Conservation (phyloP, 2,797 vertebrate genomes). For the Chaunax sp. region DNA sequence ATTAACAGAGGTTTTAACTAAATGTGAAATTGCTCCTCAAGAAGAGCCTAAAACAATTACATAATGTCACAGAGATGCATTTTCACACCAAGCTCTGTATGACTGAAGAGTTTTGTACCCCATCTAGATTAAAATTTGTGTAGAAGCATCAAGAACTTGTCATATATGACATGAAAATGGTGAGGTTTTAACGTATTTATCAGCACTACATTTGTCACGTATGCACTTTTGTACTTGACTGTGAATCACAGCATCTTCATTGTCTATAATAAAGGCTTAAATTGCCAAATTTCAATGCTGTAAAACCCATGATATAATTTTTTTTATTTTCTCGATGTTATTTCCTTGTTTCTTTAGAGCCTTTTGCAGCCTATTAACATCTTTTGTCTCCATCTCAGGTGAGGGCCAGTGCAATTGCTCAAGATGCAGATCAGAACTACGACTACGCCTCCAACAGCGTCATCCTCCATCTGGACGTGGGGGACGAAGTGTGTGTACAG, state of each 20-base stretch:
- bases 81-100: conserved; percentile 3
- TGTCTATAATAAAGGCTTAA: background rate
- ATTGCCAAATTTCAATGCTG: background rate
- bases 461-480: conserved; percentile 94
- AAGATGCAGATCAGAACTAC: conserved; percentile 97
- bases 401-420: conserved; percentile 94
- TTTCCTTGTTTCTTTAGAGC: background rate
- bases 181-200: background rate
- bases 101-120: background rate
- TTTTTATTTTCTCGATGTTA: background rate
- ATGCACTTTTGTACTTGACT: too few species aligned
- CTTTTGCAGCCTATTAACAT: background rate
- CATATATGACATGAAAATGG: background rate
- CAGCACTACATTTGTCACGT: too few species aligned
- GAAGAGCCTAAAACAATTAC: background rate
- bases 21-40: background rate
- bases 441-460: conserved; percentile 97
- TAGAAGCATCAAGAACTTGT: background rate
- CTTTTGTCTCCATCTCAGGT: conserved; percentile 79
- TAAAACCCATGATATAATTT: background rate
- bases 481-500: conserved; percentile 94
- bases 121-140: background rate
- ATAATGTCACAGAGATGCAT: background rate
- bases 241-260: background rate
- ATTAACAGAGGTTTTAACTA: background rate